Evolutionary conservation across 2,888 invertebrate genomes (phyloP).

Genomic region (Rotaria macrura): DNA sequence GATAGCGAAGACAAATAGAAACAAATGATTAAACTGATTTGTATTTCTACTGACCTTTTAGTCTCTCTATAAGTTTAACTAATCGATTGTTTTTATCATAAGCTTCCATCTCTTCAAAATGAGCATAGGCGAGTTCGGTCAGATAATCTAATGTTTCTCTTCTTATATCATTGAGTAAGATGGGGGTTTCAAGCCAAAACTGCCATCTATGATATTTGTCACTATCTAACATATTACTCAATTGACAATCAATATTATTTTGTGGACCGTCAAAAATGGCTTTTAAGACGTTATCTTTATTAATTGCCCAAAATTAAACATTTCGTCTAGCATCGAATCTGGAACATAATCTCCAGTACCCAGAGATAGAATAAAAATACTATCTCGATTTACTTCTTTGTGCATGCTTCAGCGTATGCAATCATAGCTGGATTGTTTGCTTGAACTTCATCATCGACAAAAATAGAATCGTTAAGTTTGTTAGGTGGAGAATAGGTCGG

Average conservation of each 20-base stretch:
- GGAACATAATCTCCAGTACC: neutral
- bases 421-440: neutral
- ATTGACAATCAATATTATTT: neutral
- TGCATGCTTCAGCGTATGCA: neutral
- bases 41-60: neutral
- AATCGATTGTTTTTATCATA: neutral
- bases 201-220: neutral
- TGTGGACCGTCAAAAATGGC: neutral
- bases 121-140: neutral
- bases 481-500: neutral
- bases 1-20: too few species aligned
- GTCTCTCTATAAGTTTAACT: neutral
- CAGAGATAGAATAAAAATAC: neutral
- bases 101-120: neutral
- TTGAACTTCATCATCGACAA: neutral
- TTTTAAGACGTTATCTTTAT: neutral
- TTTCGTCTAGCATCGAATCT: neutral
- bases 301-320: neutral
- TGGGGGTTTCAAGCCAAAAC: neutral
- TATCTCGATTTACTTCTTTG: neutral
- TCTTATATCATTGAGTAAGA: neutral
- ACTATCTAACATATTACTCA: neutral
- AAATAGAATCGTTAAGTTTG: neutral
- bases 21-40: too few species aligned
- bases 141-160: neutral